phyloP scores from a whole-genome alignment of 2,888 invertebrate genomes.

The Argyra leucocephala region DNA sequence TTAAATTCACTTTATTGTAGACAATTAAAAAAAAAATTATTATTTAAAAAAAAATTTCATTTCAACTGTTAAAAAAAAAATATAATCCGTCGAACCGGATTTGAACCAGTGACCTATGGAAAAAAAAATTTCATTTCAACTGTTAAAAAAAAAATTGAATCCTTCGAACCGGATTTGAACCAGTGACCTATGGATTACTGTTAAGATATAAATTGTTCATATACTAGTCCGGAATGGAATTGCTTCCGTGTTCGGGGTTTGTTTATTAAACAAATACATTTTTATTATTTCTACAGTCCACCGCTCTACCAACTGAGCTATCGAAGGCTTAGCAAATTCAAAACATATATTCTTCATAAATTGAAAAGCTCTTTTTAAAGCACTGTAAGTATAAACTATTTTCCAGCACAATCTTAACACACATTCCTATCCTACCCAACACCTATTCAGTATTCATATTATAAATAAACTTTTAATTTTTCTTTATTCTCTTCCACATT shows the following conservation, averaged over 20 bases:
- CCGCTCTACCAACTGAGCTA: slow-evolving; percentile 12
- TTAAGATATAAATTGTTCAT: too few relatives aligned
- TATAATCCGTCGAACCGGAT: too few relatives aligned
- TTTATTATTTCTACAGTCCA: slow-evolving; percentile 7
- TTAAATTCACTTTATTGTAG: too few relatives aligned
- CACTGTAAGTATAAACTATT: neutral
- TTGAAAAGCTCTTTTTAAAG: neutral
- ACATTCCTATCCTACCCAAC: too few relatives aligned
- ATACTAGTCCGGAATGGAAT: neutral
- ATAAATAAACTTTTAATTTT: too few relatives aligned
- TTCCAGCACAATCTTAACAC: neutral
- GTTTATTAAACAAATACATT: neutral
- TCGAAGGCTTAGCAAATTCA: slow-evolving; percentile 2
- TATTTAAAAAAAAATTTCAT: too few relatives aligned
- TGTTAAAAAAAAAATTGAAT: neutral
- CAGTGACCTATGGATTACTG: slow-evolving; percentile 11
- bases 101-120: too few relatives aligned
- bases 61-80: too few relatives aligned
- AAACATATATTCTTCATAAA: neutral
- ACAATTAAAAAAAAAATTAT: too few relatives aligned
- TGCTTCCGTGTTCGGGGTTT: neutral
- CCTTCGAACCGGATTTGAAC: slow-evolving; percentile 12
- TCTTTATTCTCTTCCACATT: too few relatives aligned
- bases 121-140: too few relatives aligned
- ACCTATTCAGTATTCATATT: too few relatives aligned